A percentile compares a stretch with the other conserved stretches of the same genome.
These are phyloP conservation scores for Botia kubotai DNA, from an alignment of 2,797 vertebrate genomes.

Conservation along the genomic window DNA sequence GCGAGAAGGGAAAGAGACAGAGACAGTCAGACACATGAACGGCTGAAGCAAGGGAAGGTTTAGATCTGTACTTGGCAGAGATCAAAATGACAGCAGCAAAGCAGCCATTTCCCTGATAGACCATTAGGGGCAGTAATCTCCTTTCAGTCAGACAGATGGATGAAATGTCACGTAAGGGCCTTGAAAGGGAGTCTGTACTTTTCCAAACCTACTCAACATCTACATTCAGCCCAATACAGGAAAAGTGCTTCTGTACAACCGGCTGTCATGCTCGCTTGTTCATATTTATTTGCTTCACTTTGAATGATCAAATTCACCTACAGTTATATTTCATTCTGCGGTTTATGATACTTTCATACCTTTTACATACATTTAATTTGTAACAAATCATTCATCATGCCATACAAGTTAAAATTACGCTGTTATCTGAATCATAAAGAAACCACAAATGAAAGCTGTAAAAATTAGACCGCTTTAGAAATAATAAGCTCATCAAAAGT, in stretches of 20 bases:
- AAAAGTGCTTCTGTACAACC: not conserved
- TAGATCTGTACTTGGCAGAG: slow-evolving; percentile 54
- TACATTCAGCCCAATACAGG: not conserved
- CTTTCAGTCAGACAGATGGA: slow-evolving; percentile 34
- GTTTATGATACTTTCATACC: no score
- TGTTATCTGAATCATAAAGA: not conserved
- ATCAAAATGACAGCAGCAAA: slow-evolving; percentile 52
- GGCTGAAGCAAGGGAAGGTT: slow-evolving; percentile 20
- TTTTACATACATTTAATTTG: no score
- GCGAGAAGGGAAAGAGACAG: slow-evolving; percentile 54
- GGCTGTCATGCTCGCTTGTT: not conserved
- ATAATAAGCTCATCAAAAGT: no score
- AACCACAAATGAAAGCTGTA: not conserved
- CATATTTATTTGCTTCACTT: not conserved
- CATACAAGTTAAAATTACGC: not conserved
- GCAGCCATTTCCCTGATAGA: slow-evolving; percentile 48
- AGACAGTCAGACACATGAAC: slow-evolving; percentile 57
- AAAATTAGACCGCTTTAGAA: not conserved
- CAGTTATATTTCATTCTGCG: not conserved
- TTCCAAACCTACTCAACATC: slow-evolving; percentile 11
- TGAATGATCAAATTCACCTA: not conserved
- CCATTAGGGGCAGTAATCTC: slow-evolving; percentile 66
- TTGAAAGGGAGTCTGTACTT: slow-evolving; percentile 16
- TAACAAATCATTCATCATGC: not conserved
- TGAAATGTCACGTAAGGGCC: slow-evolving; percentile 37